phyloP scores from a whole-genome alignment of 2,113 vertebrate species.

The Dromaius novaehollandiae region DNA sequence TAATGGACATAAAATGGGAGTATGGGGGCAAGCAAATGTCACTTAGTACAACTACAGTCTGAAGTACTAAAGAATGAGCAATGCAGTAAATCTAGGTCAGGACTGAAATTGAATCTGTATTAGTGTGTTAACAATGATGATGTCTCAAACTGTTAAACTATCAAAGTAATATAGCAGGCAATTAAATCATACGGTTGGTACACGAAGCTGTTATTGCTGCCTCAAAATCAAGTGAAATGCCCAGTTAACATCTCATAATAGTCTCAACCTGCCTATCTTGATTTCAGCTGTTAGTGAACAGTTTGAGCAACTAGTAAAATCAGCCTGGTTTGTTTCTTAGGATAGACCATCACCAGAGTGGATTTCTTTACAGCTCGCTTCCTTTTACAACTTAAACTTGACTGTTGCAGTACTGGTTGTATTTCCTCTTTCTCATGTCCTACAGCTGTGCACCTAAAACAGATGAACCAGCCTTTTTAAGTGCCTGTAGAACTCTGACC shows the following conservation, averaged over 20 bases:
- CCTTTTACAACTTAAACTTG: not conserved
- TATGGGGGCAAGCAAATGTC: not conserved
- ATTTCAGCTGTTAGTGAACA: not conserved
- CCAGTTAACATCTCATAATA: conserved; percentile 40
- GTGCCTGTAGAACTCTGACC: not conserved
- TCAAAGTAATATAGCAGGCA: conserved; percentile 39
- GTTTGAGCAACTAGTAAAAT: not conserved
- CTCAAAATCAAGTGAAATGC: not conserved
- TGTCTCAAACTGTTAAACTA: conserved; percentile 50
- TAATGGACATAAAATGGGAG: not conserved
- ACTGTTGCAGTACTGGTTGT: not conserved
- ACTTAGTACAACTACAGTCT: not conserved
- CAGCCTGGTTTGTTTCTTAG: not conserved
- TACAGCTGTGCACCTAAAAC: not conserved
- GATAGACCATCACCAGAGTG: not conserved
- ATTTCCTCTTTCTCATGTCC: not conserved
- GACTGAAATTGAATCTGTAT: conserved; percentile 38
- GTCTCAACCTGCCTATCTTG: not conserved
- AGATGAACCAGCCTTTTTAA: not conserved
- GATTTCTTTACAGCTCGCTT: not conserved
- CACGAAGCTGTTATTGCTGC: conserved; percentile 48
- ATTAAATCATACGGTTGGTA: conserved; percentile 41
- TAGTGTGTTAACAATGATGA: conserved; percentile 38
- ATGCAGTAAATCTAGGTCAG: conserved; percentile 55
- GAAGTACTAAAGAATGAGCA: conserved; percentile 23